A percentile compares a stretch with the other conserved stretches of the same genome.
Conservation (phyloP, 2,888 invertebrate species). For the Eupithecia subfuscata region DNA sequence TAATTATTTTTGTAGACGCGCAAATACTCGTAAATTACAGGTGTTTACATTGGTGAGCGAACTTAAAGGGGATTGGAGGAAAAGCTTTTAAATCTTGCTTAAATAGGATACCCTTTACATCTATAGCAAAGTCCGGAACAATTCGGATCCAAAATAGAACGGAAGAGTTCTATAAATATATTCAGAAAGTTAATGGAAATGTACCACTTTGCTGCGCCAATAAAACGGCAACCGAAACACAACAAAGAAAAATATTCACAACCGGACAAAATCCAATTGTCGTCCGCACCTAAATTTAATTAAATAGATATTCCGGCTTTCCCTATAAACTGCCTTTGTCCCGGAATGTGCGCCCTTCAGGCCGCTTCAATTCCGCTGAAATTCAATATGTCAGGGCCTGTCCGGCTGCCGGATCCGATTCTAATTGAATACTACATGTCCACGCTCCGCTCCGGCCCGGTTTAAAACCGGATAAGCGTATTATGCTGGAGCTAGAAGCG, state of each 20-base stretch:
- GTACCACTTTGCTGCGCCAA: neutral
- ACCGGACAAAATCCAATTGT: conserved; percentile 27
- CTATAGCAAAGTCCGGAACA: neutral
- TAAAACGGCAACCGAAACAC: conserved; percentile 6
- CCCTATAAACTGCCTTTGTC: conserved; percentile 35
- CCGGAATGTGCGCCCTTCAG: conserved; percentile 40
- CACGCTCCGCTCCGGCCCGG: conserved; percentile 40
- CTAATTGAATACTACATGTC: conserved; percentile 58
- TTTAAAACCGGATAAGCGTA: conserved; percentile 43
- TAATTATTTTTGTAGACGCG: conserved; percentile 54
- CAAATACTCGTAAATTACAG: conserved; percentile 43
- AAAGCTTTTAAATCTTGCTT: conserved; percentile 9
- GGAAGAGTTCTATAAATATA: neutral
- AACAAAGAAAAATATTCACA: conserved; percentile 23
- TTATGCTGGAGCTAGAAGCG: conserved; percentile 37
- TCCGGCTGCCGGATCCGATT: conserved; percentile 42
- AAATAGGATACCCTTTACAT: neutral
- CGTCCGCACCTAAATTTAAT: conserved; percentile 37
- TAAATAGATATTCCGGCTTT: conserved; percentile 34
- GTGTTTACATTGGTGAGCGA: conserved; percentile 29
- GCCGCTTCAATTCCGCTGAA: conserved; percentile 49
- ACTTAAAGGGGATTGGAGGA: conserved; percentile 15
- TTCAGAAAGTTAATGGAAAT: conserved; percentile 1
- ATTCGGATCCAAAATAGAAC: neutral
- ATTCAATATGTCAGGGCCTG: conserved; percentile 53